Evolutionary conservation across 1,140 invertebrate genomes (phyloP), one percentile per base, ranked within the genome.

Genomic region (Drosophila grimshawi): DNA sequence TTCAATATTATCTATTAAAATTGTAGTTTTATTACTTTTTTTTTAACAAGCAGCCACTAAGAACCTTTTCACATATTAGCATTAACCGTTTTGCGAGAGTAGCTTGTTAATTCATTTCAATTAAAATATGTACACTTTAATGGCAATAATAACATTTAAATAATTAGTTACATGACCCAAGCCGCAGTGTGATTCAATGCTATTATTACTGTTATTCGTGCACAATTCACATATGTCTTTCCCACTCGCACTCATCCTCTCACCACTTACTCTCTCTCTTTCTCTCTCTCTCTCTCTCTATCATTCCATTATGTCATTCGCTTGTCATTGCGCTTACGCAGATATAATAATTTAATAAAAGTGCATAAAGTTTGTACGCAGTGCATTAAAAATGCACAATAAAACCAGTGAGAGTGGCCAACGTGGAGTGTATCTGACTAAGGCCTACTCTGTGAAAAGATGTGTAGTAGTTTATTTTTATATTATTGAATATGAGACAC

Each of bases 31-130:
- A 32, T 68, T 8, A 11, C 1, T 7, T 8, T 52, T 48, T 48
- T 59, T 39, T 19, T 5, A 57, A 5, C 32, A 0, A 43, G 74
- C 37, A 64, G 46, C 57, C 52, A 63, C 45, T 73, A 49, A 37
- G 29, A 51, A 11, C 10, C 11, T 70, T 78, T 39, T 66, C 66
- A 51, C 59, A 33, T 68, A 59, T 78, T 68, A 53, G 64, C 65
- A 85, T 80, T 74, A 71, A 82, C 51, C 32, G 60, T 65, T 73
- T 61, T 45, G 39, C 51, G 65, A 51, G 71, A 48, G 32, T 57
- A 68, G 61, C 71, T 70, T 66, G 73, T 74, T 86, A 86, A 86
- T 86, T 83, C 80, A 88, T 88, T 80, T 75, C 69, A 88, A 88
- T 86, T 88, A 74, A 88, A 78, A 75, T 78, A 70, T 78, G 76